Conservation (phyloP, 2,888 invertebrate species). For the Sinotaia quadrata region DNA sequence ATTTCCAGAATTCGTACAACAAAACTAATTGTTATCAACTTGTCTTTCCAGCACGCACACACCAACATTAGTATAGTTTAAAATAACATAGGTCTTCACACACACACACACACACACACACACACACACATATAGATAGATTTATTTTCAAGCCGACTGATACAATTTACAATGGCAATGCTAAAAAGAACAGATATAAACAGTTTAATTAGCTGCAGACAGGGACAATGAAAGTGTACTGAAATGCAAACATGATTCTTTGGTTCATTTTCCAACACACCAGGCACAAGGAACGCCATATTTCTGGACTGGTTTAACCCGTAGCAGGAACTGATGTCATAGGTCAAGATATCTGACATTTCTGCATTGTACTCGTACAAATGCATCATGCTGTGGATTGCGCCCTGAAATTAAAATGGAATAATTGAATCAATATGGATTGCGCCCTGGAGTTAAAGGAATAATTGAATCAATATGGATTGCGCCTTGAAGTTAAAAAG, state of each 20-base stretch:
- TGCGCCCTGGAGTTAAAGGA: too few relatives aligned
- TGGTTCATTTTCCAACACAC: not conserved
- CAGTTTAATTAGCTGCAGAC: too few relatives aligned
- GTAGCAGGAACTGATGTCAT: conserved; percentile 19
- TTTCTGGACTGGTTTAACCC: not conserved
- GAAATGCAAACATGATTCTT: too few relatives aligned
- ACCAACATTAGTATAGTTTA: not conserved
- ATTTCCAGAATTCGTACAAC: too few relatives aligned
- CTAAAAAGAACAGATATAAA: too few relatives aligned
- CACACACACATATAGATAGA: not conserved
- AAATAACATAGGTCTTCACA: not conserved
- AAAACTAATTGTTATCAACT: too few relatives aligned
- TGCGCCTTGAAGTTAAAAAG: too few relatives aligned
- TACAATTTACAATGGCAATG: too few relatives aligned
- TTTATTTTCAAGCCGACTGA: not conserved
- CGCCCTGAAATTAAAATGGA: not conserved
- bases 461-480: too few relatives aligned
- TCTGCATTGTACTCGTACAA: conserved; percentile 21
- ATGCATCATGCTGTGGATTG: conserved; percentile 8
- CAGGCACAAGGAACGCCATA: conserved; percentile 17
- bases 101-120: not conserved
- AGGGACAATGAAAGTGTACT: too few relatives aligned
- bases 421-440: too few relatives aligned
- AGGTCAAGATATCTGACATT: conserved; percentile 4
- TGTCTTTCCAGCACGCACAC: too few relatives aligned